phyloP scores from a whole-genome alignment of 2,113 vertebrate species.

The Cynopterus brachyotis region DNA sequence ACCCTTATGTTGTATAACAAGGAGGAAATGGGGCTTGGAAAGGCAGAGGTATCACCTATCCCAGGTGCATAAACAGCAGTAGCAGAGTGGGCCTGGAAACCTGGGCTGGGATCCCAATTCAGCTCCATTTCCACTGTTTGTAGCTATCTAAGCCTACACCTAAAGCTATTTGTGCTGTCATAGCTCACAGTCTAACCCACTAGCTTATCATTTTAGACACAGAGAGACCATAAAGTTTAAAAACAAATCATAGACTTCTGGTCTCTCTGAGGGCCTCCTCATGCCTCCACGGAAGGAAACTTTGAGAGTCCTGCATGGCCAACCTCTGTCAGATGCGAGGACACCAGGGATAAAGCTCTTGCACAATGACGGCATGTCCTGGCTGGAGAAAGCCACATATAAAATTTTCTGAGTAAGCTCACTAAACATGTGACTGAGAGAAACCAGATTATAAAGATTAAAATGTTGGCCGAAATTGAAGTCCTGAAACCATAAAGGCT shows the following conservation, averaged over 20 bases:
- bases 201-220: not conserved
- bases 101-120: not conserved
- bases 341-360: not conserved
- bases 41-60: not conserved
- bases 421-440: not conserved
- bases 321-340: not conserved
- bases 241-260: not conserved
- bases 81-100: not conserved
- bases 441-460: not conserved
- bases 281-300: not conserved
- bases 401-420: not conserved
- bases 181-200: not conserved
- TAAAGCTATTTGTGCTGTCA: not conserved
- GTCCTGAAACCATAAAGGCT: not conserved
- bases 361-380: rapidly evolving
- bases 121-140: not conserved
- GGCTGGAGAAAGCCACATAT: not conserved
- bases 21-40: not conserved
- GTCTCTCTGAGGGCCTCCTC: not conserved
- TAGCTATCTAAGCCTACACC: not conserved
- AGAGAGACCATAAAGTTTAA: not conserved
- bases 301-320: not conserved
- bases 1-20: not conserved
- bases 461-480: not conserved
- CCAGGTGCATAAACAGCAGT: not conserved